Conservation (phyloP, 1,140 invertebrate genomes). For the Fragariocoptes setiger region DNA sequence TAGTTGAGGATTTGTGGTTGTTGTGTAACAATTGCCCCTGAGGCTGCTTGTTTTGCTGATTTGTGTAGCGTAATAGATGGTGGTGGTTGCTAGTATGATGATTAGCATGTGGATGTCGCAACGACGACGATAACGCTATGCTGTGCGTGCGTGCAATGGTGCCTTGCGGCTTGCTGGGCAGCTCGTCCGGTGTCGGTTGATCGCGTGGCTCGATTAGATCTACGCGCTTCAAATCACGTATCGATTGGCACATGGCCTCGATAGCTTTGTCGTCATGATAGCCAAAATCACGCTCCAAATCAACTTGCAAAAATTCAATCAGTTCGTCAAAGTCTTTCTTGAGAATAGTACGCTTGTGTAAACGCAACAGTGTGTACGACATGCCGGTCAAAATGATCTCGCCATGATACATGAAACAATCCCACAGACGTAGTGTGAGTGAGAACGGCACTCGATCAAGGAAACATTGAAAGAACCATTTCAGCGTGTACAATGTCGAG, state of each 20-base stretch:
- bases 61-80: too few species aligned
- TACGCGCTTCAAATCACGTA: slow-evolving; percentile 40
- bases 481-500: slow-evolving; percentile 74
- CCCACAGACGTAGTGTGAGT: slow-evolving; percentile 55
- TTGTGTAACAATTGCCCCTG: too few species aligned
- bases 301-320: slow-evolving; percentile 43
- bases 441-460: slow-evolving; percentile 29
- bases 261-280: slow-evolving; percentile 70
- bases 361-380: slow-evolving; percentile 78
- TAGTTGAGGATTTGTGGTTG: too few species aligned
- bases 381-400: slow-evolving; percentile 75
- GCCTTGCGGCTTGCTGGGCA: too few species aligned
- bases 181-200: too few species aligned
- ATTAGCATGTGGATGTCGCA: too few species aligned
- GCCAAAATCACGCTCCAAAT: slow-evolving; percentile 67
- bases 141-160: too few species aligned
- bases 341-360: slow-evolving; percentile 53
- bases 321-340: slow-evolving; percentile 64
- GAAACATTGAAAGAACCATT: slow-evolving; percentile 99
- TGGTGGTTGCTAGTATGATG: too few species aligned
- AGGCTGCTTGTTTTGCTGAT: too few species aligned
- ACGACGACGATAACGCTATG: too few species aligned
- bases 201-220: slow-evolving; percentile 27
- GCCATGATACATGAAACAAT: slow-evolving; percentile 78
- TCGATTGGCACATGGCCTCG: slow-evolving; percentile 39